These are phyloP conservation scores for Whitmania pigra DNA, from an alignment of 1,140 invertebrate species.

Conservation along the genomic window DNA sequence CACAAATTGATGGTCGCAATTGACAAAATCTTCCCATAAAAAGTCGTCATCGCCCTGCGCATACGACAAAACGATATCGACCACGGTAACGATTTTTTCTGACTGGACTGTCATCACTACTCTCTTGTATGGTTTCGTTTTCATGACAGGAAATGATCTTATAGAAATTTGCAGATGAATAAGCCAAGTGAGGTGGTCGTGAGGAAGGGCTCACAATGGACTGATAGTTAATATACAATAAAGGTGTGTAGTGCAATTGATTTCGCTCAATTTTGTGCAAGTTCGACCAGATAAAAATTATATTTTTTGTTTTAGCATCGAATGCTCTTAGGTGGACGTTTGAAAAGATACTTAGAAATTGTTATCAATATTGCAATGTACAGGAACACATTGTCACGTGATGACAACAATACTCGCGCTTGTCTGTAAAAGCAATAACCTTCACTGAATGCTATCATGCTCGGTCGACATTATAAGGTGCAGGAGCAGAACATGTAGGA, in stretches of 20 bases:
- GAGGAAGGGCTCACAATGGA: too few relatives aligned
- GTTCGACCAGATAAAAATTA: background rate
- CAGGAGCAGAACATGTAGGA: background rate
- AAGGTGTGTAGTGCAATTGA: too few relatives aligned
- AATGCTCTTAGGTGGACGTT: too few relatives aligned
- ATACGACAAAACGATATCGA: too few relatives aligned
- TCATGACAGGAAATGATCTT: too few relatives aligned
- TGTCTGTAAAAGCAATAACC: conserved; percentile 4
- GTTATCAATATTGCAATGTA: conserved; percentile 5
- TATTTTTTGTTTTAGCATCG: background rate
- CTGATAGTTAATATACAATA: too few relatives aligned
- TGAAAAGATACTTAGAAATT: background rate
- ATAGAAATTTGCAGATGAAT: too few relatives aligned
- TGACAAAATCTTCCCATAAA: background rate
- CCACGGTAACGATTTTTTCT: too few relatives aligned
- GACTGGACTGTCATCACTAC: too few relatives aligned
- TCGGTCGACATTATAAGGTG: background rate
- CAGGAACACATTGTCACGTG: background rate
- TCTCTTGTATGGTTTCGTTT: too few relatives aligned
- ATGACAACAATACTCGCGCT: background rate
- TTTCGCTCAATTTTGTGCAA: conserved; percentile 1
- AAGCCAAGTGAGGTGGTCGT: too few relatives aligned
- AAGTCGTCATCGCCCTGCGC: too few relatives aligned
- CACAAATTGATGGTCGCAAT: background rate
- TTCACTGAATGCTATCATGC: conserved; percentile 12